phyloP scores from a whole-genome alignment of 1,140 invertebrate genomes.

The Pectinophora gossypiella region DNA sequence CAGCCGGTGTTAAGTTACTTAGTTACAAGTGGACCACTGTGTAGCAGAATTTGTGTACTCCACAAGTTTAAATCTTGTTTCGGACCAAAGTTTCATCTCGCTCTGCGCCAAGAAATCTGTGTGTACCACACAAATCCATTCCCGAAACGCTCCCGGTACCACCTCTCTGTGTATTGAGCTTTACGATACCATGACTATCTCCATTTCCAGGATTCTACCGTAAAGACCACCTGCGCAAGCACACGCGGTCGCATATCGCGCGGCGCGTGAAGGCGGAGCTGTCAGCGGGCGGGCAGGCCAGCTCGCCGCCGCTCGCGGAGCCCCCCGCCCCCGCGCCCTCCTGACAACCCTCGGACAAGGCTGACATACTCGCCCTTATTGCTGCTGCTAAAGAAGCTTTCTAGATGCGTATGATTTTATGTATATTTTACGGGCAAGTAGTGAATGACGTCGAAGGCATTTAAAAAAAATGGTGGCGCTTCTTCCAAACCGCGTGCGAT shows the following conservation, averaged over 20 bases:
- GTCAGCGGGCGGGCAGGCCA: conserved; percentile 77
- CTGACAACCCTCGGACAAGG: conserved; percentile 54
- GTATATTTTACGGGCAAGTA: too few relatives aligned
- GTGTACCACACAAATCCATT: too few relatives aligned
- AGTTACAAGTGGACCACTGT: too few relatives aligned
- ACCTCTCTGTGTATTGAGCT: not conserved
- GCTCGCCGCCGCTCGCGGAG: conserved; percentile 17
- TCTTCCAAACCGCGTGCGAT: too few relatives aligned
- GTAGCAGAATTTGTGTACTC: too few relatives aligned
- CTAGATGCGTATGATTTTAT: conserved; percentile 15
- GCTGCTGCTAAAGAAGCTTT: conserved; percentile 61
- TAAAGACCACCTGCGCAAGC: conserved; percentile 87
- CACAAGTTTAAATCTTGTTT: too few relatives aligned
- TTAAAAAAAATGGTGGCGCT: too few relatives aligned
- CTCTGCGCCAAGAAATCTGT: too few relatives aligned
- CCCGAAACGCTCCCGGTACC: not conserved
- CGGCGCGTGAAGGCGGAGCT: conserved; percentile 89
- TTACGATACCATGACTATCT: not conserved
- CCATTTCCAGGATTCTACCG: conserved; percentile 78
- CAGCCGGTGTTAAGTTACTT: too few relatives aligned
- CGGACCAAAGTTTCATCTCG: too few relatives aligned
- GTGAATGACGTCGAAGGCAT: too few relatives aligned
- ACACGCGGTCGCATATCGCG: conserved; percentile 88
- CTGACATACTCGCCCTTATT: conserved; percentile 58
- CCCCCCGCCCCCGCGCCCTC: conserved; percentile 41